These are phyloP conservation scores for Planococcus citri DNA, from an alignment of 1,140 invertebrate genomes.

Conservation along the genomic window DNA sequence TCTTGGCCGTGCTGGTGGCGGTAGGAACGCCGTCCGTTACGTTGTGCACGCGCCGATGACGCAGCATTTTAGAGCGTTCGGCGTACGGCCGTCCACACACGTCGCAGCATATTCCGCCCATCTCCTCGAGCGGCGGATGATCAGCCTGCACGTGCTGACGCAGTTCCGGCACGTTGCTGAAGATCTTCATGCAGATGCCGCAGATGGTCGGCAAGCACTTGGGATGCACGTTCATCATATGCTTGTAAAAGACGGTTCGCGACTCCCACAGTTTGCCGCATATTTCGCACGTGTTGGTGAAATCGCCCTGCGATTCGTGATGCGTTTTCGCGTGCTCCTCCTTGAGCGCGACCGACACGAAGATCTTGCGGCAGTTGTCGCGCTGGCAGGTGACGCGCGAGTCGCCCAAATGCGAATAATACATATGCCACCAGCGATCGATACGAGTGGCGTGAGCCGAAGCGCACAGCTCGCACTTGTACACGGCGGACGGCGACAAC, in stretches of 20 bases:
- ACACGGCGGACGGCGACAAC: conserved; percentile 34
- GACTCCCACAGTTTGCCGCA: conserved; percentile 43
- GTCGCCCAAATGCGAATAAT: conserved; percentile 35
- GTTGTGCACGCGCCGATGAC: conserved; percentile 40
- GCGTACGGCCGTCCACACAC: conserved; percentile 42
- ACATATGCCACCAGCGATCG: conserved; percentile 42
- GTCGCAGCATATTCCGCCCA: conserved; percentile 40
- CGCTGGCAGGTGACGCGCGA: conserved; percentile 35
- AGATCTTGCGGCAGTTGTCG: conserved; percentile 39
- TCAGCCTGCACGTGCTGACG: conserved; percentile 37
- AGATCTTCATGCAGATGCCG: conserved; percentile 42
- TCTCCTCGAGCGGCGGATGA: conserved; percentile 39
- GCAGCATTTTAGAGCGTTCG: conserved; percentile 42
- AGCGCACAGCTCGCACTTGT: conserved; percentile 41
- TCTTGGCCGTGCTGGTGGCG: conserved; percentile 17
- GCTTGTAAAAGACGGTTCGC: conserved; percentile 43
- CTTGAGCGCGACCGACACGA: conserved; percentile 37
- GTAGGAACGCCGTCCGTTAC: conserved; percentile 25
- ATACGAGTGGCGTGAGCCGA: conserved; percentile 39
- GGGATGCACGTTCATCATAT: conserved; percentile 43
- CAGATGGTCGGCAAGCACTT: conserved; percentile 42
- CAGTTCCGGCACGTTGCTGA: conserved; percentile 36
- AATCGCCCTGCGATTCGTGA: conserved; percentile 37
- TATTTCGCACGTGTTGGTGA: conserved; percentile 33
- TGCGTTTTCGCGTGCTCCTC: conserved; percentile 37